Percentiles rank a stretch among this genome's conserved stretches.
Conservation (phyloP, 2,113 vertebrate species). For the Prolemur simus region DNA sequence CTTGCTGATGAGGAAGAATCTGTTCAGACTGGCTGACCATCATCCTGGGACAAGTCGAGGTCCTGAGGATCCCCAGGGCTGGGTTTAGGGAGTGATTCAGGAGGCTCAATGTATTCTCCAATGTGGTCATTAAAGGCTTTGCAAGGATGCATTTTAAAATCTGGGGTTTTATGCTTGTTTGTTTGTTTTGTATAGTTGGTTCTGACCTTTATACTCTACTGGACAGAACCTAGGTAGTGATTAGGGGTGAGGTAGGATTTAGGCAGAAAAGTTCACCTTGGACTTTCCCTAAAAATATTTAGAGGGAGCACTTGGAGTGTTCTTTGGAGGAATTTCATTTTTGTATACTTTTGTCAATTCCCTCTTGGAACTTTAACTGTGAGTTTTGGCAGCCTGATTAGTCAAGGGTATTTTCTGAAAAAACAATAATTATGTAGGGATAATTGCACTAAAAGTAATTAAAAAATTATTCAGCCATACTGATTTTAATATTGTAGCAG, state of each 20-base stretch:
- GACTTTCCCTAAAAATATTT: not conserved
- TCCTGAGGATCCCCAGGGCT: not conserved
- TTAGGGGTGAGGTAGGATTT: not conserved
- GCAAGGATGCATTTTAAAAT: not conserved
- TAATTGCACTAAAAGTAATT: conserved; percentile 68
- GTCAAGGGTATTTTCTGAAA: conserved; percentile 46
- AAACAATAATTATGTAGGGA: conserved; percentile 65
- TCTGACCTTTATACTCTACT: not conserved
- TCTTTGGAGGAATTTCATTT: conserved; percentile 36
- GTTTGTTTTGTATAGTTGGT: not conserved
- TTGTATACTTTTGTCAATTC: conserved; percentile 53
- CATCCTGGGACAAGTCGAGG: not conserved
- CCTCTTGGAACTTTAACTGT: conserved; percentile 51
- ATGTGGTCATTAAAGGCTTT: not conserved
- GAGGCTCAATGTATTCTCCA: not conserved
- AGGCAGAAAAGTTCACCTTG: not conserved
- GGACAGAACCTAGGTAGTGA: not conserved
- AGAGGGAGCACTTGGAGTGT: not conserved
- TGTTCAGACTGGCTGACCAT: not conserved
- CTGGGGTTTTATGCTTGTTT: too few relatives aligned
- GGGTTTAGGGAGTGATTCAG: not conserved
- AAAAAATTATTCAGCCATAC: conserved; percentile 60
- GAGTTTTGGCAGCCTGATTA: conserved; percentile 64
- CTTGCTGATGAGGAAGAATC: not conserved
- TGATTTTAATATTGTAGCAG: conserved; percentile 53